Conservation (phyloP, 2,888 invertebrate species). For the Nebria brevicollis region DNA sequence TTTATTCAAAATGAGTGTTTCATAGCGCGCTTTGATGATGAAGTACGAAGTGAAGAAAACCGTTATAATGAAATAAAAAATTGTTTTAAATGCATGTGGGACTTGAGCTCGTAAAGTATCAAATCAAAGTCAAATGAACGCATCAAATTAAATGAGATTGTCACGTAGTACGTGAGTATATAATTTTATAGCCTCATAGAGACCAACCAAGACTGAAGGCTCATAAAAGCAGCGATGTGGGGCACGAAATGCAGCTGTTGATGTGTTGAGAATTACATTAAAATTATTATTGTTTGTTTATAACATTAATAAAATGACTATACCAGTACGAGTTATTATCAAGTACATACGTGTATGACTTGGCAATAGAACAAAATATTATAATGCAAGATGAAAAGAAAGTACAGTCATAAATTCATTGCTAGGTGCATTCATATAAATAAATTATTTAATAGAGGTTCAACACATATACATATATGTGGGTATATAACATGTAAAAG, state of each 20-base stretch:
- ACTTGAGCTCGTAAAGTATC: slow-evolving; percentile 34
- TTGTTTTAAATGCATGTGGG: slow-evolving; percentile 5
- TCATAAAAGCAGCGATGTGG: slow-evolving; percentile 30
- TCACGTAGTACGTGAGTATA: slow-evolving; percentile 19
- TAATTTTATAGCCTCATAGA: slow-evolving; percentile 27
- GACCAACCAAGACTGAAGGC: slow-evolving; percentile 8
- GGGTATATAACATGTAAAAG: background rate
- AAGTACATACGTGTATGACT: background rate
- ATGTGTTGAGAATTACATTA: slow-evolving; percentile 28
- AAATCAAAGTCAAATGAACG: slow-evolving; percentile 34
- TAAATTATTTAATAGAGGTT: background rate
- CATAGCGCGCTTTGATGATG: background rate
- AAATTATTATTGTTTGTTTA: slow-evolving; percentile 24
- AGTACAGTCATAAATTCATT: background rate
- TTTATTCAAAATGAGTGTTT: background rate
- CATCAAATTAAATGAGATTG: slow-evolving; percentile 38
- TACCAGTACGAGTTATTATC: background rate
- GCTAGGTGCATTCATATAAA: background rate
- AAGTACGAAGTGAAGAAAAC: background rate
- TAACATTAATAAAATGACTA: background rate
- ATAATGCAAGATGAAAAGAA: background rate
- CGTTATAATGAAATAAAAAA: slow-evolving; percentile 1
- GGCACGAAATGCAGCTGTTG: slow-evolving; percentile 23
- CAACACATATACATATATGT: background rate
- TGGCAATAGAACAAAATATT: background rate